Percentiles rank a stretch among this genome's conserved stretches.
phyloP scores from a whole-genome alignment of 2,797 vertebrate genomes.

The Knipowitschia caucasica region DNA sequence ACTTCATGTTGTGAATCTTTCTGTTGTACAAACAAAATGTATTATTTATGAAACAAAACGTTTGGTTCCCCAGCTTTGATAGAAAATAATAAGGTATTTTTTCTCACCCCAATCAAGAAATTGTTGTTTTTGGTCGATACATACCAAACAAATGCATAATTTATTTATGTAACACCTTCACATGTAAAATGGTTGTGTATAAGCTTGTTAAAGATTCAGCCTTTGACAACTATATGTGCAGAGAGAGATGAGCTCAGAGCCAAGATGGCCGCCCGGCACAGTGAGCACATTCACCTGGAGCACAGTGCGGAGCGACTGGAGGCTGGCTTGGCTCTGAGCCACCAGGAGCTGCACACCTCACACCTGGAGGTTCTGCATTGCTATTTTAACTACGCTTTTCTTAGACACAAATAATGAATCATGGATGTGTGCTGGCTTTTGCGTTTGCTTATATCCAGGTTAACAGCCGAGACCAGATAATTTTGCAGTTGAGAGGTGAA shows the following conservation, averaged over 20 bases:
- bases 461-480: slow-evolving; percentile 50
- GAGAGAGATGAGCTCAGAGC: slow-evolving; percentile 43
- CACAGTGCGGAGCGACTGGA: slow-evolving; percentile 50
- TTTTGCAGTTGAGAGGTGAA: slow-evolving; percentile 51
- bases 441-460: slow-evolving; percentile 34
- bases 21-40: too few species aligned
- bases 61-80: too few species aligned
- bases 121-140: too few species aligned
- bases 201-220: slow-evolving; percentile 17
- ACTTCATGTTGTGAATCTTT: too few species aligned
- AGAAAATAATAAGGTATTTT: too few species aligned
- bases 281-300: slow-evolving; percentile 28
- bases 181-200: not conserved
- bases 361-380: slow-evolving; percentile 47
- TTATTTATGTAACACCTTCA: not conserved
- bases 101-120: too few species aligned
- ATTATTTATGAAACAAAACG: too few species aligned
- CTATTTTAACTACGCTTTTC: slow-evolving; percentile 7
- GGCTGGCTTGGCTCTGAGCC: slow-evolving; percentile 49
- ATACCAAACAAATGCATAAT: not conserved
- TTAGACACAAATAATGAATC: slow-evolving; percentile 5
- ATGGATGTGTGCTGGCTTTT: slow-evolving; percentile 3
- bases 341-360: slow-evolving; percentile 36
- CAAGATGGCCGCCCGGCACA: slow-evolving; percentile 41
- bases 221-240: slow-evolving; percentile 26